Conservation (phyloP, 1,140 invertebrate species). For the Drosophila ficusphila region DNA sequence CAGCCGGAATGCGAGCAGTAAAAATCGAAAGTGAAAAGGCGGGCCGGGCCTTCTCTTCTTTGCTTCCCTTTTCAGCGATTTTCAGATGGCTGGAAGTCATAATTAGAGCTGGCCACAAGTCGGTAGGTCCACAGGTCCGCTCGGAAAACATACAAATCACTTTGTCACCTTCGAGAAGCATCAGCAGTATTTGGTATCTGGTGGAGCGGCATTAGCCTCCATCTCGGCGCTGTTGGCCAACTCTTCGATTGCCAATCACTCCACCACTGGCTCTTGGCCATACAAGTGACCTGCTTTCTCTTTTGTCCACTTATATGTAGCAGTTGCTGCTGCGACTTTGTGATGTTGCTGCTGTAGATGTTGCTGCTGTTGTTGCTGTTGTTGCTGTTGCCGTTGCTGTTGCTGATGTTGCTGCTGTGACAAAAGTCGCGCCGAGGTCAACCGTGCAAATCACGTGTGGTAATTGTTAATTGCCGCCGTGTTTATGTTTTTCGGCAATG, state of each 20-base stretch:
- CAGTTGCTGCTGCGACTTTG: conserved; percentile 34
- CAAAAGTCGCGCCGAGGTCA: conserved; percentile 47
- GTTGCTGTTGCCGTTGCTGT: conserved; percentile 1
- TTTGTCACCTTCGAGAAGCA: conserved; percentile 78
- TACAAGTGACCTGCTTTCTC: conserved; percentile 82
- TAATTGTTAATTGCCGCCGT: conserved; percentile 53
- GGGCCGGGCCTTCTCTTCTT: background rate
- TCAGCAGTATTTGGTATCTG: conserved; percentile 15
- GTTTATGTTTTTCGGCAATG: conserved; percentile 46
- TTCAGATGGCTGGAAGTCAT: conserved; percentile 21
- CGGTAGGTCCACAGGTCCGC: conserved; percentile 1
- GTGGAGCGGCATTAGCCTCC: conserved; percentile 11
- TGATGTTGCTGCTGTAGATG: conserved; percentile 2
- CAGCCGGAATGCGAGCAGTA: conserved; percentile 50
- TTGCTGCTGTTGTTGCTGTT: background rate
- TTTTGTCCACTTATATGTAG: conserved; percentile 77
- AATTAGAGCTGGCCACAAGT: conserved; percentile 42
- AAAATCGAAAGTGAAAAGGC: conserved; percentile 73
- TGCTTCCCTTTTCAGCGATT: conserved; percentile 19
- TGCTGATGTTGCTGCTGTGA: conserved; percentile 36
- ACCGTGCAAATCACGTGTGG: conserved; percentile 69
- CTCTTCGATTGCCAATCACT: conserved; percentile 81
- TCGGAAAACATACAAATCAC: conserved; percentile 36
- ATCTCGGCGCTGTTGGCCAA: conserved; percentile 36
- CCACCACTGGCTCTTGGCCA: conserved; percentile 65